Conservation (phyloP, 2,888 invertebrate species). For the Petrolisthes cinctipes region DNA sequence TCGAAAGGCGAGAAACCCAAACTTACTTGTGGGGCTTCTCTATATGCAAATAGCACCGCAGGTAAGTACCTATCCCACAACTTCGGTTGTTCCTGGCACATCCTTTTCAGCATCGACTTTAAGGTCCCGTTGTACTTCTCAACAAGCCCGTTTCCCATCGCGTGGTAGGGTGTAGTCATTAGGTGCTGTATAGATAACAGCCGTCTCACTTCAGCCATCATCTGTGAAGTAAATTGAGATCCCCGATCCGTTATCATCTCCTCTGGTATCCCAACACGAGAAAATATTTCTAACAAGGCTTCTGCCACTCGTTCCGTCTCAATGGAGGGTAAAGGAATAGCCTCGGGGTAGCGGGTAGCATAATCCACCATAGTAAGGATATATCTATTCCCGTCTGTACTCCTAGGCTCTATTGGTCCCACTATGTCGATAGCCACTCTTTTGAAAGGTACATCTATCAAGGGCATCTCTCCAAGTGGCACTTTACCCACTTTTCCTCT, state of each 20-base stretch:
- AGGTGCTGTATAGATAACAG: background rate
- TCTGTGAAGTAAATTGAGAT: background rate
- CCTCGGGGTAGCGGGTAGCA: conserved; percentile 13
- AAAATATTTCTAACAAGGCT: conserved; percentile 11
- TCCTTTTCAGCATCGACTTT: background rate
- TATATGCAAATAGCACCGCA: background rate
- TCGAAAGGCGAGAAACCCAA: conserved; percentile 10
- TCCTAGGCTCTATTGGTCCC: conserved; percentile 23
- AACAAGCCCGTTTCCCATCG: background rate
- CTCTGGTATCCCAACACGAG: background rate
- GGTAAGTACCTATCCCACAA: background rate
- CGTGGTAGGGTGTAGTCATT: background rate
- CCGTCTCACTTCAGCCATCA: background rate
- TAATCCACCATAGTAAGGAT: conserved; percentile 20
- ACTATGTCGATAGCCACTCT: conserved; percentile 34
- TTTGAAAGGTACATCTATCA: conserved; percentile 22
- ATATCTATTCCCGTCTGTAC: background rate
- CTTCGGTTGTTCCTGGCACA: background rate
- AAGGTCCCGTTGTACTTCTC: background rate
- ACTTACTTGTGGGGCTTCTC: background rate
- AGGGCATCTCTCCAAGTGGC: conserved; percentile 8
- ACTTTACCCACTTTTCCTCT: background rate
- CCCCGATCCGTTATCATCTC: background rate
- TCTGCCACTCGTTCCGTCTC: background rate
- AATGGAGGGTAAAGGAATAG: background rate